Base-by-base conservation (phyloP, 2,113 vertebrate species). In the Phyllostomus hastatus region DNA sequence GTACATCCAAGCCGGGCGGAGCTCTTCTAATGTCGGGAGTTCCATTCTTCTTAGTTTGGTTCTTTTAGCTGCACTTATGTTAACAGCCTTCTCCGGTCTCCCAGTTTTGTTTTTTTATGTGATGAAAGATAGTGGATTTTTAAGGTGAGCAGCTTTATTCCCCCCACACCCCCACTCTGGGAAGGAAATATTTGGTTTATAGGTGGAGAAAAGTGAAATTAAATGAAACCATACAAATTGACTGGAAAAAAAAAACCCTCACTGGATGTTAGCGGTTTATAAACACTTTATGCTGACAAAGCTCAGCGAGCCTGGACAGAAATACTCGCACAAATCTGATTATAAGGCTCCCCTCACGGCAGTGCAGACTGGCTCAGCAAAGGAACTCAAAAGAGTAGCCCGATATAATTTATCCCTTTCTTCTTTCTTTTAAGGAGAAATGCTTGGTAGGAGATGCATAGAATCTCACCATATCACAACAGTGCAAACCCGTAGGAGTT, bases 251-350 rank as follows among this genome's bases (percentile, higher is more conserved):
- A 93, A 90, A 69, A 61, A 4, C 1, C 2, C 38, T 3, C 0
- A 15, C 94, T 96, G 26, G 91, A 81, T 31, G 94, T 94, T 98
- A 97, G 96, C 94, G 57, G 97, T 98, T 98, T 98, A 90, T 97
- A 91, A 92, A 64, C 11, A 1, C 28, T 98, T 97, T 98, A 70
- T 97, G 98, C 98, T 98, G 98, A 98, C 96, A 79, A 17, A 0
- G 91, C 96, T 97, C 57, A 24, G 89, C 92, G 94, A 73, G 90
- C 61, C 80, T 85, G 92, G 88, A 96, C 97, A 97, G 89, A 98
- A 97, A 96, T 79, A 91, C 52, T 93, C 96, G 92, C 79, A 96
- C 96, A 97, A 98, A 98, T 98, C 85, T 98, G 95, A 98, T 98
- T 98, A 98, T 93, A 90, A 73, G 88, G 33, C 90, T 97, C 95